Percentiles rank a stretch among this genome's conserved stretches.
Conservation (phyloP, 2,113 vertebrate species). For the Pycnonotus jocosus region DNA sequence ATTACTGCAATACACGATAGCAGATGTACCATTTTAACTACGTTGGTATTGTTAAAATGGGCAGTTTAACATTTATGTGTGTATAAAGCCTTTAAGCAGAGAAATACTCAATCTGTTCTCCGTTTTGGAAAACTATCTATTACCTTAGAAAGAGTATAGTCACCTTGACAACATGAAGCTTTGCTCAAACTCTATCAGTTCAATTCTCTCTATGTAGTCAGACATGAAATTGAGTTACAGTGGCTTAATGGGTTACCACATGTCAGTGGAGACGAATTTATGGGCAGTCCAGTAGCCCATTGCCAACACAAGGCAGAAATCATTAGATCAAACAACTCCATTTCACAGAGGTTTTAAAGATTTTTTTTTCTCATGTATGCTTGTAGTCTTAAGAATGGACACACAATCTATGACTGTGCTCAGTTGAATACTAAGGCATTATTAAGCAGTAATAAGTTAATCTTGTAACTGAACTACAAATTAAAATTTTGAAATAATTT, state of each 20-base stretch:
- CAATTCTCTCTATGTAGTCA: conserved; percentile 4
- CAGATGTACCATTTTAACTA: background rate
- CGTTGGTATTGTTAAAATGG: background rate
- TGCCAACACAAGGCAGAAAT: background rate
- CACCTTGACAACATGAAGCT: background rate
- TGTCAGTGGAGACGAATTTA: background rate
- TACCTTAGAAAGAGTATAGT: background rate
- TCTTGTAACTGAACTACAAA: background rate
- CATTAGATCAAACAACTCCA: background rate
- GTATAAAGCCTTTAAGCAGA: background rate
- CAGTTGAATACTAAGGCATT: background rate
- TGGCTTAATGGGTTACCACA: background rate
- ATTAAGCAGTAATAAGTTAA: background rate
- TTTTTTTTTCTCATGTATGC: background rate
- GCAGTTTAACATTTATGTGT: background rate
- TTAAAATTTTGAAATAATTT: background rate
- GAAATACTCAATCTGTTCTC: background rate
- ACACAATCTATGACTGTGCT: background rate
- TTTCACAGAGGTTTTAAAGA: background rate
- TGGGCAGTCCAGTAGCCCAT: background rate
- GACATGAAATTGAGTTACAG: conserved; percentile 33
- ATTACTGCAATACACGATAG: background rate
- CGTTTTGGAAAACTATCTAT: background rate
- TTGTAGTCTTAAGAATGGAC: background rate
- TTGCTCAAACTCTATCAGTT: background rate